phyloP scores from a whole-genome alignment of 2,888 invertebrate species.

The Rhagium mordax region DNA sequence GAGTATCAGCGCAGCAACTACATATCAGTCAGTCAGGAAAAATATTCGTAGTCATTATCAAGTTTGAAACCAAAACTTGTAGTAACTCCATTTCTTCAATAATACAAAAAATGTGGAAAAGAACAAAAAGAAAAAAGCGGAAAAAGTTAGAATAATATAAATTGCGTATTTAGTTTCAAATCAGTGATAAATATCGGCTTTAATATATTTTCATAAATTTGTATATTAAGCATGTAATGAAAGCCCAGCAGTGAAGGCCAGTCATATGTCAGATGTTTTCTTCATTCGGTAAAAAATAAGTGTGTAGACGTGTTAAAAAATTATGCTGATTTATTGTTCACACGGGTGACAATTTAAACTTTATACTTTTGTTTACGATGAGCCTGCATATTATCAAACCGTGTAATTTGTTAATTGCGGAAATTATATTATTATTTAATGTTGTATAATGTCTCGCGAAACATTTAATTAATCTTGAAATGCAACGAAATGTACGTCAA shows the following conservation, averaged over 20 bases:
- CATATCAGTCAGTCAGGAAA: no score
- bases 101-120: no score
- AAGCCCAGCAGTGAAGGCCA: neutral
- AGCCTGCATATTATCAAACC: neutral
- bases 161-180: neutral
- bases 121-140: neutral
- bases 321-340: neutral
- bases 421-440: neutral
- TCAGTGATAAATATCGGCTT: constrained; percentile 25
- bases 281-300: neutral
- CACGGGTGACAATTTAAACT: neutral
- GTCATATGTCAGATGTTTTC: neutral
- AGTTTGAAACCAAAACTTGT: no score
- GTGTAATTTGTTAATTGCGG: neutral
- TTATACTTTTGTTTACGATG: neutral
- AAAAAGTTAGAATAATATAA: no score
- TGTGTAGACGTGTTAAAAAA: neutral
- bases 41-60: no score
- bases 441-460: neutral
- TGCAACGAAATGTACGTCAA: neutral
- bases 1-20: no score
- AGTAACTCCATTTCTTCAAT: no score
- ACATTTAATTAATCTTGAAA: neutral
- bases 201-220: constrained; percentile 5
- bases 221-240: constrained; percentile 30